A percentile compares a stretch with the other conserved stretches of the same genome.
These are phyloP conservation scores for Oreochromis grahami DNA, from an alignment of 2,797 vertebrate species.

Conservation along the genomic window DNA sequence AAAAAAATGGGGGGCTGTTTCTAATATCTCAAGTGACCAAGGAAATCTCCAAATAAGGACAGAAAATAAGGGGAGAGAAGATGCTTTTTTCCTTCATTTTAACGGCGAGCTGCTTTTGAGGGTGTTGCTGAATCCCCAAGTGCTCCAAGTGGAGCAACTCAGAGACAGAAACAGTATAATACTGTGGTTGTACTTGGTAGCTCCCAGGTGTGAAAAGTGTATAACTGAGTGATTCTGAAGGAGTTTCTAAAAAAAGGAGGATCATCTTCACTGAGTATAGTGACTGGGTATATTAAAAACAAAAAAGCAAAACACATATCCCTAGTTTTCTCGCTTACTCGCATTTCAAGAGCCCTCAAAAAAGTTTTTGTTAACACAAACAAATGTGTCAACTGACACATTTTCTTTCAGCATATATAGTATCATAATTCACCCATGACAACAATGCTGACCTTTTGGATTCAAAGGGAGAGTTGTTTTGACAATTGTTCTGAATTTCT, in stretches of 20 bases:
- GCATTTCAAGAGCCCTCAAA: conserved; percentile 28
- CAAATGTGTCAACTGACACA: not conserved
- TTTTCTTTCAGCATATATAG: not conserved
- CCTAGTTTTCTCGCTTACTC: not conserved
- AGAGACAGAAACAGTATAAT: conserved; percentile 33
- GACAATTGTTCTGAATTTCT: not conserved
- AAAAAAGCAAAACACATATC: not conserved
- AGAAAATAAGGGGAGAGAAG: not conserved
- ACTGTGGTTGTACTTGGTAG: conserved; percentile 20
- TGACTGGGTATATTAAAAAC: not conserved
- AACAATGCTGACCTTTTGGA: not conserved
- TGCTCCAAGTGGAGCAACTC: conserved; percentile 42
- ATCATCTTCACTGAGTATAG: conserved; percentile 16
- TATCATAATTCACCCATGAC: not conserved
- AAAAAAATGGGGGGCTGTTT: not conserved
- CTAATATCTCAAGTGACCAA: not conserved
- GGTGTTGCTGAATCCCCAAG: conserved; percentile 45
- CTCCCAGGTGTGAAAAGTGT: conserved; percentile 57
- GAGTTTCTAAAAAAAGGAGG: conserved; percentile 23
- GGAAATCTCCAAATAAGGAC: conserved; percentile 2
- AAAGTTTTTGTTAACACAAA: not conserved
- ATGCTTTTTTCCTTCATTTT: not conserved
- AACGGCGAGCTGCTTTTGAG: conserved; percentile 22
- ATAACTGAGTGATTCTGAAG: conserved; percentile 37
- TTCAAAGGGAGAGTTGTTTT: not conserved